Evolutionary conservation across 2,113 vertebrate species (phyloP).

Genomic region (Indicator maculatus): DNA sequence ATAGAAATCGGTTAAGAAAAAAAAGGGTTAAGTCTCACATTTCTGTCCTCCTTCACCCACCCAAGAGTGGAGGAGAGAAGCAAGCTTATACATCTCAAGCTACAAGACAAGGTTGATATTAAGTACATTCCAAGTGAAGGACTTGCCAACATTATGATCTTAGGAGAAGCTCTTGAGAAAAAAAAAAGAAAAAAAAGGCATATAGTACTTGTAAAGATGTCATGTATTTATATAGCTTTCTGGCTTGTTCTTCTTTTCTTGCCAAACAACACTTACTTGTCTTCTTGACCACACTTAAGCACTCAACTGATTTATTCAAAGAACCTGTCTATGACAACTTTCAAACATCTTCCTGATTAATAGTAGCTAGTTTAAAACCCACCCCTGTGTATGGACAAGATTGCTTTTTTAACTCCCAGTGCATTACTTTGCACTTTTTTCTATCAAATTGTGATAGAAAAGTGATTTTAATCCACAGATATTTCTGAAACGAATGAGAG

Average conservation of each 20-base stretch:
- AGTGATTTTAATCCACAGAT: neutral
- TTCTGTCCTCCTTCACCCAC: neutral
- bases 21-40: neutral
- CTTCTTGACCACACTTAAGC: neutral
- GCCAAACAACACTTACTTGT: neutral
- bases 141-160: neutral
- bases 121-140: neutral
- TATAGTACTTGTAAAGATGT: neutral
- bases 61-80: neutral
- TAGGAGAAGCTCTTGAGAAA: neutral
- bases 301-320: neutral
- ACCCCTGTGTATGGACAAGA: neutral
- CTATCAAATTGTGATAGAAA: neutral
- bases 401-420: fast-evolving
- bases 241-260: neutral
- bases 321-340: neutral
- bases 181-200: neutral
- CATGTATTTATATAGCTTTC: neutral
- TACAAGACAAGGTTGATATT: neutral
- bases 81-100: neutral
- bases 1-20: neutral
- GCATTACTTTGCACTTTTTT: neutral
- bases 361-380: neutral
- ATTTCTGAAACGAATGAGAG: neutral
- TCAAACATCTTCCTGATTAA: neutral